These are phyloP conservation scores for Pyxicephalus adspersus DNA, from an alignment of 2,113 vertebrate genomes.

Conservation along the genomic window DNA sequence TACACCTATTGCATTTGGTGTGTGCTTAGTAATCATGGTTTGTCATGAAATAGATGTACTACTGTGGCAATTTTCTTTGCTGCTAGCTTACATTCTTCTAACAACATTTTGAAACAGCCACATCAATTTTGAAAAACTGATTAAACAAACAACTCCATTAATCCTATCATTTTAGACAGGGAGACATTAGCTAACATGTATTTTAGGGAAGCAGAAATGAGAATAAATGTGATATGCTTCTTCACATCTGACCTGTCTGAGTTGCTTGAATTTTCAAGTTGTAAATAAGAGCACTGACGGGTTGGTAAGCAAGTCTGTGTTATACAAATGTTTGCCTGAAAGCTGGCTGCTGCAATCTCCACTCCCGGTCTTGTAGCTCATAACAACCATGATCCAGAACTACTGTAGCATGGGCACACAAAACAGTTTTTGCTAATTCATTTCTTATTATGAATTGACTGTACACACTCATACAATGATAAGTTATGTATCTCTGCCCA, in stretches of 20 bases:
- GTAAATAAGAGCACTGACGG: too few relatives aligned
- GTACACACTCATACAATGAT: too few relatives aligned
- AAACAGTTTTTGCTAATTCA: too few relatives aligned
- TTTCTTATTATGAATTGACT: too few relatives aligned
- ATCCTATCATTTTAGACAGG: not conserved
- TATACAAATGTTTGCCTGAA: too few relatives aligned
- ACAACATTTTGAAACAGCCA: not conserved
- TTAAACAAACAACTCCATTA: not conserved
- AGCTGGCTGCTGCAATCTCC: too few relatives aligned
- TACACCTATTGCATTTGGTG: conserved; percentile 13
- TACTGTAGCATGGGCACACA: too few relatives aligned
- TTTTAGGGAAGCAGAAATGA: not conserved
- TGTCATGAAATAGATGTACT: not conserved
- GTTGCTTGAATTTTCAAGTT: not conserved
- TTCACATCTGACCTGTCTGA: not conserved
- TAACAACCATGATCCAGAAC: too few relatives aligned
- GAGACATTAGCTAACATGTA: not conserved
- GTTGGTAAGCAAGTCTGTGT: too few relatives aligned
- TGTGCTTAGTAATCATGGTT: not conserved
- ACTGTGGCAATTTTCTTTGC: not conserved
- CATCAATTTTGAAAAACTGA: not conserved
- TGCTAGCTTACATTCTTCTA: not conserved
- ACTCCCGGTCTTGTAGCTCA: too few relatives aligned
- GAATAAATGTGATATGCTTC: not conserved
- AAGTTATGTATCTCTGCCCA: too few relatives aligned